These are phyloP conservation scores for Thysanoteuthis rhombus DNA, from an alignment of 2,888 invertebrate genomes.

Conservation along the genomic window DNA sequence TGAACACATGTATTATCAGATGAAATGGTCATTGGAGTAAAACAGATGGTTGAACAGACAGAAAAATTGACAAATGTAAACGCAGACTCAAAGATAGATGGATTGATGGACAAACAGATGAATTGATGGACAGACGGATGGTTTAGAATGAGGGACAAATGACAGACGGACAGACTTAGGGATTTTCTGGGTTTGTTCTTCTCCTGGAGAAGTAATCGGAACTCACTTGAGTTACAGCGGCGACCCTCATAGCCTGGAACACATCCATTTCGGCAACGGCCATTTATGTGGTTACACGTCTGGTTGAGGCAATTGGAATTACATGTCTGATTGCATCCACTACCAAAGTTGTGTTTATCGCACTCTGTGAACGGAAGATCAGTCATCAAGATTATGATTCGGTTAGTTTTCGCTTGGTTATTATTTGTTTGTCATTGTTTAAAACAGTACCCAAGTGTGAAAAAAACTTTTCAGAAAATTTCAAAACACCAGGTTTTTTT, in stretches of 20 bases:
- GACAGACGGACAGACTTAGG: neutral
- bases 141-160: neutral
- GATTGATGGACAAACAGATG: neutral
- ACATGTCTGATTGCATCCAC: neutral
- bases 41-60: neutral
- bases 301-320: constrained; percentile 16
- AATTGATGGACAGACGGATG: neutral
- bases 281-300: constrained; percentile 26
- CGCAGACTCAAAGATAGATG: neutral
- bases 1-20: neutral
- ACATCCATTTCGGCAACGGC: constrained; percentile 21
- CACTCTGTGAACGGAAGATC: constrained; percentile 23
- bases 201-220: neutral
- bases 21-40: neutral
- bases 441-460: neutral
- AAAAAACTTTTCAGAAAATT: neutral
- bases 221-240: constrained; percentile 26
- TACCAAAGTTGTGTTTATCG: neutral
- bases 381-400: neutral
- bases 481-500: neutral
- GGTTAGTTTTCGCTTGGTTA: neutral
- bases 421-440: neutral
- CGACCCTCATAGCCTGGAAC: constrained; percentile 15
- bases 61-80: neutral
- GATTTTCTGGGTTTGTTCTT: neutral